phyloP scores from a whole-genome alignment of 92 coral and sea anemone species.

The Hydrozoanthus gracilis region DNA sequence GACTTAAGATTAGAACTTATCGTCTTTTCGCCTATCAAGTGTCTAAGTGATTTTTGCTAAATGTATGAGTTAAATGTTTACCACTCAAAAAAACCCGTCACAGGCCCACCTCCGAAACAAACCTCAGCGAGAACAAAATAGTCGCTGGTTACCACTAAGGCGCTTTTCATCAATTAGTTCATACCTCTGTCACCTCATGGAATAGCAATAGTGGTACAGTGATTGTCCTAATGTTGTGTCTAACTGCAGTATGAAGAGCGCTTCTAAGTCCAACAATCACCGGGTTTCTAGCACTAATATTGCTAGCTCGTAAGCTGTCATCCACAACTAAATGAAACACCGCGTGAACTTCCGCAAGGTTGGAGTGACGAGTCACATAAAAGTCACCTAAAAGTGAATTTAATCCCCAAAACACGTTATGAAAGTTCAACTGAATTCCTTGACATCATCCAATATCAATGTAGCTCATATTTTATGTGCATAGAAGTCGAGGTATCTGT shows the following conservation, averaged over 20 bases:
- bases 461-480: no score
- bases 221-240: conserved; percentile 89
- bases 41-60: no score
- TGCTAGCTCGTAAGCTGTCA: conserved; percentile 80
- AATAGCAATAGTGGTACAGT: conserved; percentile 88
- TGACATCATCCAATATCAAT: no score
- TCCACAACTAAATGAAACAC: conserved; percentile 95
- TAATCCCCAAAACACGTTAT: not conserved
- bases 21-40: no score
- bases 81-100: no score
- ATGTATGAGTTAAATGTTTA: no score
- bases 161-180: not conserved
- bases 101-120: no score
- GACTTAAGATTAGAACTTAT: no score
- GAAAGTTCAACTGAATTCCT: no score
- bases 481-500: no score
- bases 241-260: conserved; percentile 91
- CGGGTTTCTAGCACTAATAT: conserved; percentile 90
- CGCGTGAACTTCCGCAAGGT: conserved; percentile 92
- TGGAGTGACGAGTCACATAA: conserved; percentile 95
- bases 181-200: conserved; percentile 97
- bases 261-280: conserved; percentile 88
- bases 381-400: conserved; percentile 74
- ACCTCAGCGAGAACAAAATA: not conserved
- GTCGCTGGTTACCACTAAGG: not conserved